These are phyloP conservation scores for Malurus elegans DNA, from an alignment of 2,113 vertebrate genomes.

Conservation along the genomic window DNA sequence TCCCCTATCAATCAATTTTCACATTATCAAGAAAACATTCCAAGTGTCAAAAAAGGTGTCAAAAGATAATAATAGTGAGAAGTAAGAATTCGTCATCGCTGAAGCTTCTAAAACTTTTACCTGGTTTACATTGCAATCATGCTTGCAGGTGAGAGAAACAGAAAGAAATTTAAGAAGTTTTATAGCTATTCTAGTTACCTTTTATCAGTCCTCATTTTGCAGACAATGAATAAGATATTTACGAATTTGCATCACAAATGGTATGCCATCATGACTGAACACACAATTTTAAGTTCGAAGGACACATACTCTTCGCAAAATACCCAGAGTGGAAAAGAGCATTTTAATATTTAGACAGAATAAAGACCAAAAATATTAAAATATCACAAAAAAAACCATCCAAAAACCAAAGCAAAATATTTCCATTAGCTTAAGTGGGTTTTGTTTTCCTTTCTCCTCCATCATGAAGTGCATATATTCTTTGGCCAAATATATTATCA, in stretches of 20 bases:
- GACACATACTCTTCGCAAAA: background rate
- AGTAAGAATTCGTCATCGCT: conserved; percentile 38
- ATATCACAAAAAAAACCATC: background rate
- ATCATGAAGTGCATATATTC: background rate
- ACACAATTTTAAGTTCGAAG: background rate
- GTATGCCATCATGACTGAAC: background rate
- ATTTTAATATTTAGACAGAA: background rate
- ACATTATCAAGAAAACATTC: conserved; percentile 35
- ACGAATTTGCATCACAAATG: background rate
- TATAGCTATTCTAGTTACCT: background rate
- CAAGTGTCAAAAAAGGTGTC: conserved; percentile 55
- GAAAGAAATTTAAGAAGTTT: background rate
- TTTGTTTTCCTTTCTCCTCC: background rate
- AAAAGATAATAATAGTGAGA: conserved; percentile 61
- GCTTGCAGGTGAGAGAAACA: background rate
- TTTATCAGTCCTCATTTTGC: background rate
- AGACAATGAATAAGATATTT: background rate
- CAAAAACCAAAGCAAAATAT: background rate
- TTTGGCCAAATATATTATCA: background rate
- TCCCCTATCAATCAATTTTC: conserved; percentile 24
- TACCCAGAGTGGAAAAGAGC: background rate
- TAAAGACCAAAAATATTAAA: background rate
- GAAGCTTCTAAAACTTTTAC: conserved; percentile 19
- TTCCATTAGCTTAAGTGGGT: background rate
- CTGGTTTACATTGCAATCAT: background rate